These are phyloP conservation scores for Hippocampus zosterae DNA, from an alignment of 2,113 vertebrate genomes.

Conservation along the genomic window DNA sequence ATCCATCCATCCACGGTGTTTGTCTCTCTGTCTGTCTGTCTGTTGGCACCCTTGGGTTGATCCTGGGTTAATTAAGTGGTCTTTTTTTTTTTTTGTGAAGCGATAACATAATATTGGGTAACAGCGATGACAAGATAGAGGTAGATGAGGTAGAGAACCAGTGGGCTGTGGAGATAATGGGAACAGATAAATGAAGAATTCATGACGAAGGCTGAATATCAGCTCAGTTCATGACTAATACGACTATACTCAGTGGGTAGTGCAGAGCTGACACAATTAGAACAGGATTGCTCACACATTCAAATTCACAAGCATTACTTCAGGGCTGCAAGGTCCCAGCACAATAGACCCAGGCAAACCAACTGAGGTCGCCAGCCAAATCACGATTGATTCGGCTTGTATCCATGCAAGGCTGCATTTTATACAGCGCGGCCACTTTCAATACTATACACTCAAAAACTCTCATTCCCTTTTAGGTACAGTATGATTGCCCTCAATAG, in stretches of 20 bases:
- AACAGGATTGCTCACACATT: constrained; percentile 27
- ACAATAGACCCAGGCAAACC: constrained; percentile 12
- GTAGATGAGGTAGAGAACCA: too few relatives aligned
- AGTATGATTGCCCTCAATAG: background rate
- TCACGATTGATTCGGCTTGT: constrained; percentile 13
- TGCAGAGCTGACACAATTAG: constrained; percentile 32
- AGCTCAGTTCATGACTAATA: constrained; percentile 46
- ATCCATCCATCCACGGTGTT: too few relatives aligned
- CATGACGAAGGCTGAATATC: constrained; percentile 44
- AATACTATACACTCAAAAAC: constrained; percentile 9
- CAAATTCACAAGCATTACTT: constrained; percentile 10
- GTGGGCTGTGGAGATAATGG: too few relatives aligned
- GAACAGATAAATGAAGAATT: constrained; percentile 15
- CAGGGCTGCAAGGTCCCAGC: constrained; percentile 1
- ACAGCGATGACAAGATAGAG: too few relatives aligned
- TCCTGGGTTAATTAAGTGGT: too few relatives aligned
- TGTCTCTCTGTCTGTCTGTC: too few relatives aligned
- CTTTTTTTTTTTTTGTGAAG: too few relatives aligned
- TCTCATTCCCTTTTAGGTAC: background rate
- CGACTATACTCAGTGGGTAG: constrained; percentile 35
- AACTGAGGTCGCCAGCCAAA: constrained; percentile 25
- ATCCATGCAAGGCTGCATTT: constrained; percentile 20
- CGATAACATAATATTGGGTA: too few relatives aligned
- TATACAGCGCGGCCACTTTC: constrained; percentile 5
- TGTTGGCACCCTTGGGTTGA: too few relatives aligned